A percentile compares a stretch with the other conserved stretches of the same genome.
These are phyloP conservation scores for Lithophane semibrunnea DNA, from an alignment of 2,888 invertebrate species.

Conservation along the genomic window DNA sequence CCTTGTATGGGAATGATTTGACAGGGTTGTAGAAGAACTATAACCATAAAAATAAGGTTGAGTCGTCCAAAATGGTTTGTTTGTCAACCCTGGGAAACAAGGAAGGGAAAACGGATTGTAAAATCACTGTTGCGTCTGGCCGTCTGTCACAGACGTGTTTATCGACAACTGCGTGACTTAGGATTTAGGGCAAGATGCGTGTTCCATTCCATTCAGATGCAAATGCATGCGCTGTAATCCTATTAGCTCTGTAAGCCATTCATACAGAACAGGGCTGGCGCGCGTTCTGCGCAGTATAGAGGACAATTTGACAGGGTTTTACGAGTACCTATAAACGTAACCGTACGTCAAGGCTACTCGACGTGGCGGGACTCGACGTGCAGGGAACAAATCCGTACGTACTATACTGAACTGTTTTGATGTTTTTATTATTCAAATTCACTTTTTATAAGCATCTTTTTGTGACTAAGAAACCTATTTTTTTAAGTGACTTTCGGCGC, in stretches of 20 bases:
- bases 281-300: neutral
- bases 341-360: no score
- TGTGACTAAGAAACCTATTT: no score
- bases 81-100: slow-evolving; percentile 1
- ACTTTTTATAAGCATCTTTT: no score
- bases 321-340: no score
- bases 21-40: neutral
- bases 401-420: no score
- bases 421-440: no score
- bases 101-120: neutral
- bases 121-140: neutral
- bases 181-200: neutral
- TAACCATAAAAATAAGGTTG: neutral
- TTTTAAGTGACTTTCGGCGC: no score
- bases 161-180: neutral
- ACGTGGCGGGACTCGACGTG: no score
- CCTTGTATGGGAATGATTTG: neutral
- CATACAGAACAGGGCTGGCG: slow-evolving; percentile 1
- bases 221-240: neutral
- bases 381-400: no score
- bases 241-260: neutral
- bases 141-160: neutral
- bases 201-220: neutral
- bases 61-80: slow-evolving; percentile 13
- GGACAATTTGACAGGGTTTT: no score